A percentile compares a stretch with the other conserved stretches of the same genome.
Conservation (phyloP, 1,140 invertebrate species). For the Apolygus lucorum region DNA sequence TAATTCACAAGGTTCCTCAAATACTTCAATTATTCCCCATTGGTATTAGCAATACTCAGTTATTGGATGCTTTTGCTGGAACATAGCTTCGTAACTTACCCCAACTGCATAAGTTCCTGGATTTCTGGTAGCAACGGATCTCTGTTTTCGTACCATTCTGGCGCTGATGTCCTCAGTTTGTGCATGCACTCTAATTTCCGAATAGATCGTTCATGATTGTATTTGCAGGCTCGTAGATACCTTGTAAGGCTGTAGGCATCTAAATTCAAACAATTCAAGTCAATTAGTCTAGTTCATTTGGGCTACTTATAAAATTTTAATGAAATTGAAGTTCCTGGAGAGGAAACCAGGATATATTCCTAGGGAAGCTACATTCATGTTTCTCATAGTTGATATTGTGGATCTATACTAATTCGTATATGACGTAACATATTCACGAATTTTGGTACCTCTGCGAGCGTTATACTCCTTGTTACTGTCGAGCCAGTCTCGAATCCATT, state of each 20-base stretch:
- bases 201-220: conserved; percentile 47
- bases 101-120: conserved; percentile 48
- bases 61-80: background rate
- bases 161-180: conserved; percentile 42
- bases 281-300: no score
- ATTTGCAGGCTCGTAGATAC: conserved; percentile 54
- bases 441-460: background rate
- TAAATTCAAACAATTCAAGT: conserved; percentile 6
- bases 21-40: no score
- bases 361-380: no score
- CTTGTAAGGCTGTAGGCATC: conserved; percentile 33
- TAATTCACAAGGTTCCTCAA: no score
- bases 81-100: conserved; percentile 33
- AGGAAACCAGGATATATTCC: no score
- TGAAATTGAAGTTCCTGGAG: no score
- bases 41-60: background rate
- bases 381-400: no score
- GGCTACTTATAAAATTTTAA: no score
- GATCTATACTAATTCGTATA: no score
- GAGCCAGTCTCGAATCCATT: conserved; percentile 19
- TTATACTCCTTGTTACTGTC: background rate
- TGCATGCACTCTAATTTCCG: conserved; percentile 50
- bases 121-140: conserved; percentile 49
- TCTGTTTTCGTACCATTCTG: conserved; percentile 52
- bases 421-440: no score